Conservation (phyloP, 37 sponge, comb jelly and placozoan species). For the Chondrosia reniformis region DNA sequence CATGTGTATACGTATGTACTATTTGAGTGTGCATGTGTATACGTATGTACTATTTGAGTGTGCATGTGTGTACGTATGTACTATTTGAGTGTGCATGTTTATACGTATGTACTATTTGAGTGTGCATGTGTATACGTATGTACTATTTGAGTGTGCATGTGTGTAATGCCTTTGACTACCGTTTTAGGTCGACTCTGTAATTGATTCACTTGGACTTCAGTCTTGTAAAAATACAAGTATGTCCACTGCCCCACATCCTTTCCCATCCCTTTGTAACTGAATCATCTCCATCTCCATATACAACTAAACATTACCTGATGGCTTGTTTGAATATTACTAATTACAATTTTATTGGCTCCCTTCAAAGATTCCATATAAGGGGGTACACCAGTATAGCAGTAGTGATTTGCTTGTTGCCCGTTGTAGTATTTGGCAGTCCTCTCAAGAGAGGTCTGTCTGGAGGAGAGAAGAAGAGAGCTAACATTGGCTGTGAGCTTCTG, state of each 20-base stretch:
- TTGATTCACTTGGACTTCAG: slow-evolving; percentile 43
- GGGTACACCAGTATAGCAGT: no score
- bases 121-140: no score
- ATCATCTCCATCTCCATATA: not conserved
- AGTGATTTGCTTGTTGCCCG: not conserved
- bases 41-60: no score
- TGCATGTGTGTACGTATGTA: no score
- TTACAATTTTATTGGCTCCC: not conserved
- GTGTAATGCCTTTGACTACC: no score
- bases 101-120: no score
- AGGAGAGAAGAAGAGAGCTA: slow-evolving; percentile 88
- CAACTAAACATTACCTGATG: not conserved
- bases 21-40: no score
- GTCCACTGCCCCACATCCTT: not conserved
- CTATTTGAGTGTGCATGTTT: no score
- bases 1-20: no score
- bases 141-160: no score
- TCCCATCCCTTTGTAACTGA: not conserved
- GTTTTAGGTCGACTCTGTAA: slow-evolving; percentile 37
- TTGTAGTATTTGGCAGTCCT: slow-evolving; percentile 52
- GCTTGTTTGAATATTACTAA: not conserved
- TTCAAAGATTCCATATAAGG: no score
- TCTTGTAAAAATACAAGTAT: slow-evolving; percentile 54
- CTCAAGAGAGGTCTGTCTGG: slow-evolving; percentile 63
- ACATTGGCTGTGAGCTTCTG: slow-evolving; percentile 82